phyloP scores from a whole-genome alignment of 2,888 invertebrate genomes.

The Pachymerium ferrugineum region DNA sequence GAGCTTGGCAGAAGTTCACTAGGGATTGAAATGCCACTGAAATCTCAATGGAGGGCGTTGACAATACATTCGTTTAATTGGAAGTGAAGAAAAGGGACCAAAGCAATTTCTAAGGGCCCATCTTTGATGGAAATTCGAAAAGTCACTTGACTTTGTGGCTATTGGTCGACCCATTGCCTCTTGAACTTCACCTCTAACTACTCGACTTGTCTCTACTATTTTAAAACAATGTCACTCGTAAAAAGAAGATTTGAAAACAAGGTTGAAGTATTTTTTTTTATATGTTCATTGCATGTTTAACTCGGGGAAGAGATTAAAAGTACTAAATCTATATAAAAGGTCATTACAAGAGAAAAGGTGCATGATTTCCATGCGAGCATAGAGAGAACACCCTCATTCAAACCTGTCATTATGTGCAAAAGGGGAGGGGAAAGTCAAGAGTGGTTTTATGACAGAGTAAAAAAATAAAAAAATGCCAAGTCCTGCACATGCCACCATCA shows the following conservation, averaged over 20 bases:
- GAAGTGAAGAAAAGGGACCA: not conserved
- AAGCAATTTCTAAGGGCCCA: not conserved
- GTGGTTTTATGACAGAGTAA: not conserved
- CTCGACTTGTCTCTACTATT: too few relatives aligned
- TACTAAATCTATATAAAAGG: not conserved
- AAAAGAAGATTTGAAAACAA: too few relatives aligned
- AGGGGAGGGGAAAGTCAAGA: not conserved
- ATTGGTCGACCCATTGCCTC: not conserved
- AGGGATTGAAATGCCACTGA: not conserved
- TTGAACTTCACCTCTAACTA: not conserved
- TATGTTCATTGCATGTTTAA: not conserved
- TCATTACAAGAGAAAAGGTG: not conserved
- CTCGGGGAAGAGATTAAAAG: not conserved
- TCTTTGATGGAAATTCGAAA: too few relatives aligned
- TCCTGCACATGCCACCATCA: not conserved
- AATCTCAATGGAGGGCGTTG: not conserved
- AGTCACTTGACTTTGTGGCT: too few relatives aligned
- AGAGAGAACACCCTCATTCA: not conserved
- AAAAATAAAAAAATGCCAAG: not conserved
- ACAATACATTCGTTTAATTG: not conserved
- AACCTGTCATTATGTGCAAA: conserved; percentile 5
- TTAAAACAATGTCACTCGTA: too few relatives aligned
- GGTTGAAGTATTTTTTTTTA: not conserved
- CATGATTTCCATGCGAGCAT: not conserved
- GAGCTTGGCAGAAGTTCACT: not conserved